Base-by-base conservation (phyloP, 1,140 invertebrate species). In the Rhagoletis zephyria region DNA sequence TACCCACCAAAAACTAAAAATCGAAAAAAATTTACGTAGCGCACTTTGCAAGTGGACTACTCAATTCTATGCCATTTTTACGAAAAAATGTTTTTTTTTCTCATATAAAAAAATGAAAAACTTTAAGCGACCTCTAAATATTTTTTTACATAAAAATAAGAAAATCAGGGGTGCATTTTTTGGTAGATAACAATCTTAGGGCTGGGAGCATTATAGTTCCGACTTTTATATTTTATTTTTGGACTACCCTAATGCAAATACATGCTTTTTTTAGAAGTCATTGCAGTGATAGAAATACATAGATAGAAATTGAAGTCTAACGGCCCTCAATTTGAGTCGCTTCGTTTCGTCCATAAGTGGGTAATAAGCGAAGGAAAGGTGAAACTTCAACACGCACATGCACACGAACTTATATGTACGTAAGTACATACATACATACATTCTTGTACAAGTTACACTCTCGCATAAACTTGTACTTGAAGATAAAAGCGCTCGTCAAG, bases 291-390 rank as follows among this genome's bases (percentile, higher is more conserved):
- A 74, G 42, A 16, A 74, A 48, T 74, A 42, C 12, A 74, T 30
- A 30, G 30, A 30, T 30, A 74, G 7, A 81, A 81, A 48, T 81
- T 9, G 48, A 19, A 81, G 19, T 56, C 16, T 81, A 81, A 81
- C 74, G 74, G 74, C 74, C 74, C 45, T 81, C 74, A 16, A 81
- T 81, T 81, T 81, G 74, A 51, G 48, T 42, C 74, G 48, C 45
- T 81, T 81, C 48, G 45, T 81, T 51, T 14, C 74, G 74, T 81
- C 19, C 74, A 81, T 30, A 81, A 51, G 74, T 81, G 42, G 74
- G 48, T 81, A 81, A 81, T 81, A 48, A 81, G 74, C 74, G 74
- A 81, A 30, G 74, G 74, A 81, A 81, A 81, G 74, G 74, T 81
- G 74, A 81, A 81, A 81, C 74, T 81, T 81, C 74, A 51, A 9